Evolutionary conservation across 2,888 invertebrate genomes (phyloP), one percentile per base, ranked within the genome.

Genomic region (Seira ritae): DNA sequence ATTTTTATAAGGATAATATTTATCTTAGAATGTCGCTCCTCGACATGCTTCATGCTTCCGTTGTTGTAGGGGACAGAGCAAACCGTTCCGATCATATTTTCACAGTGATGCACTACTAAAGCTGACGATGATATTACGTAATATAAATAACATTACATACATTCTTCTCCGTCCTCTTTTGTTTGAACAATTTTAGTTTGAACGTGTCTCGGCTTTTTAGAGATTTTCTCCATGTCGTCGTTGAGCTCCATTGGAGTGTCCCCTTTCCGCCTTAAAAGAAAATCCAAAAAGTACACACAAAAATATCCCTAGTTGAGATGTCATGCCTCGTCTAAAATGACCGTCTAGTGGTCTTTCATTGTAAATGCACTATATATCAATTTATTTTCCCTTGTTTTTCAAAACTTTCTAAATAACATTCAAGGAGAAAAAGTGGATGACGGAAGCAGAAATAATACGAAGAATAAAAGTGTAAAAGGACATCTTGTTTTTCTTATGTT

Each of bases 201-300:
- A 55, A 55, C 31, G 8, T 31, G 6, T 55, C 55, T 55, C 31
- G 2, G 55, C 55, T 55, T 55, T 55, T 55, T 31, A 31, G 2
- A n/a, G 31, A 55, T 55, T 55, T 55, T 55, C 17, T 55, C 55
- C 55, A 55, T 12, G 55, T 55, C 2, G 31, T 31, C 2, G 31
- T n/a, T n/a, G n/a, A n/a, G 31, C 31, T 31, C 8, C 31, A 31
- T 55, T 55, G 15, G 55, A 55, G 55, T 55, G 55, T 55, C 55
- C 55, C 55, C 55, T 55, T 17, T 55, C 55, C 55, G 55, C 55
- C 55, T 55, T 55, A 55, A 55, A 55, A 66, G 67, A 67, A 42
- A 74, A 74, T 74, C 74, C 67, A 65, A 46, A 74, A 74, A n/a
- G 74, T 74, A 74, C 74, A 74, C 74, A 74, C 31, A 65, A 17